Base-by-base conservation (phyloP, 2,888 invertebrate genomes). In the Tachina fera region DNA sequence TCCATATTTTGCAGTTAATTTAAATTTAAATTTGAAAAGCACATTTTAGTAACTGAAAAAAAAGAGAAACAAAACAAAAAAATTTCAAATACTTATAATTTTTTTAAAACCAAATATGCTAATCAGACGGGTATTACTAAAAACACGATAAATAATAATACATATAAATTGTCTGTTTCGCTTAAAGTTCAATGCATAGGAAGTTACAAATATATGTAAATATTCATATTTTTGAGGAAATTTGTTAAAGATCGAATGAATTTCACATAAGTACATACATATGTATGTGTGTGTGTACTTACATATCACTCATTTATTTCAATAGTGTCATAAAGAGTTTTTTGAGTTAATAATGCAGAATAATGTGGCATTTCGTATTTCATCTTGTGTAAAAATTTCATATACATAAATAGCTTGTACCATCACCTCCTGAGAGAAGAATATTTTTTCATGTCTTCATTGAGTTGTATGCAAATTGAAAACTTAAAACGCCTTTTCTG, bases 1-100 rank as follows among this genome's bases (percentile, higher is more conserved):
- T 41, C 19, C 31, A 72, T n/a, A 65, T 49, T 67, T 31, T 67
- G 67, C 67, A 49, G 31, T 41, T 41, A 76, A n/a, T 19, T 47
- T 39, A 47, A 39, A 43, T 19, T 56, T 11, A 41, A 45, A 76
- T 39, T 39, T n/a, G n/a, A 5, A 49, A 49, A 49, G 49, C 49
- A 49, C 6, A 31, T 31, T 31, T 31, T 31, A 31, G 0, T 6
- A 6, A 31, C 31, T 31, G 5, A 31, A 31, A 1, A 47, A 11
- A 5, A 58, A 8, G 14, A 14, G 14, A 14, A 31, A 13, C 13
- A 53, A 53, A 1, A 53, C 10, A 53, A 19, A 53, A 53, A 19
- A 53, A 53, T n/a, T 5, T 31, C 14, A 58, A 58, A 14, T 11
- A 61, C 11, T 31, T 31, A 31, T 31, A 41, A 43, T 19, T 16